Evolutionary conservation across 2,888 invertebrate genomes (phyloP).

Genomic region (Pseudococcus longispinus): DNA sequence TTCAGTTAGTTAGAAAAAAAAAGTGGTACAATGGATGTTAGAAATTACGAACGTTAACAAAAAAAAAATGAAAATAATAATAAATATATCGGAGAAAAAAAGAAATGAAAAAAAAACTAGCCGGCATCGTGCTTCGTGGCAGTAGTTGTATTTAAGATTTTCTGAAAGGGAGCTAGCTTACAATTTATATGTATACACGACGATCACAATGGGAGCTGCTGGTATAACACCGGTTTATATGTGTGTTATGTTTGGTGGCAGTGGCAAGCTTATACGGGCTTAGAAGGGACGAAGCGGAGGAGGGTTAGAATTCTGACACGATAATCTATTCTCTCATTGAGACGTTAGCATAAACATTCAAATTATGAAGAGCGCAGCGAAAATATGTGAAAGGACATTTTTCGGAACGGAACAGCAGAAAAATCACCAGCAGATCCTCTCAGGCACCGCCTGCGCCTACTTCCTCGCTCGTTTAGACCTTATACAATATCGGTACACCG

Average conservation of each 20-base stretch:
- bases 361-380: slow-evolving; percentile 39
- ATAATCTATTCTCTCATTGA: slow-evolving; percentile 56
- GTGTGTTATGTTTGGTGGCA: slow-evolving; percentile 39
- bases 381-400: slow-evolving; percentile 20
- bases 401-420: slow-evolving; percentile 51
- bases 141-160: slow-evolving; percentile 39
- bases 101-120: slow-evolving; percentile 46
- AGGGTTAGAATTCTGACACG: slow-evolving; percentile 49
- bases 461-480: not conserved
- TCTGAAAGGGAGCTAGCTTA: slow-evolving; percentile 54
- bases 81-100: slow-evolving; percentile 17
- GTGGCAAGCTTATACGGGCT: slow-evolving; percentile 15
- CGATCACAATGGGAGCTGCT: slow-evolving; percentile 46
- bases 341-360: slow-evolving; percentile 55
- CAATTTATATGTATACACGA: slow-evolving; percentile 55
- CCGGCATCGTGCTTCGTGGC: not conserved
- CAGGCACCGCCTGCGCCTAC: not conserved
- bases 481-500: not conserved
- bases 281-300: not conserved
- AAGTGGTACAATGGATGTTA: slow-evolving; percentile 40
- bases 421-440: slow-evolving; percentile 49
- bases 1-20: slow-evolving; percentile 2
- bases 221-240: slow-evolving; percentile 50
- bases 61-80: slow-evolving; percentile 18
- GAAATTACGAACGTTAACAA: slow-evolving; percentile 44